Evolutionary conservation across 2,113 vertebrate genomes (phyloP).

Genomic region (Turdus rufiventris): DNA sequence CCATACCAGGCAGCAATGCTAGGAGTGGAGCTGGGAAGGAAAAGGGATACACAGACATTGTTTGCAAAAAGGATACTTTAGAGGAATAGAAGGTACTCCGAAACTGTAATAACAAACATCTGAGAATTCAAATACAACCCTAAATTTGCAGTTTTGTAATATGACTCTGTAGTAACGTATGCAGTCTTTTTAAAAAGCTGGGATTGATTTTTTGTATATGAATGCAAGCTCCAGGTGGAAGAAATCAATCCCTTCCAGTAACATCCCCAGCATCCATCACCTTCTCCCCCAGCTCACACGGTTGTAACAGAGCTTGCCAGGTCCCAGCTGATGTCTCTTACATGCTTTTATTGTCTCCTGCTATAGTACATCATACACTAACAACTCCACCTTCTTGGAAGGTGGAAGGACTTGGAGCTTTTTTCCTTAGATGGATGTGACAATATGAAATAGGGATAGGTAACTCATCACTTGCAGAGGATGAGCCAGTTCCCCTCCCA

Average conservation of each 20-base stretch:
- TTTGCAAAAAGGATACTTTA: not conserved
- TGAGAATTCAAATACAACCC: not conserved
- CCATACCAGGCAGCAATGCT: not conserved
- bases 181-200: not conserved
- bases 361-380: not conserved
- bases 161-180: not conserved
- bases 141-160: not conserved
- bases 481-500: not conserved
- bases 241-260: not conserved
- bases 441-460: not conserved
- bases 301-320: not conserved
- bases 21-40: not conserved
- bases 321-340: not conserved
- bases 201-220: not conserved
- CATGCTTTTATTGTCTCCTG: not conserved
- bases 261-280: not conserved
- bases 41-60: not conserved
- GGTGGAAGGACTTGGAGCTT: not conserved
- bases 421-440: not conserved
- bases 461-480: not conserved
- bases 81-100: fast-evolving
- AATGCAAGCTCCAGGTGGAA: not conserved
- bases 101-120: not conserved
- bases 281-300: not conserved
- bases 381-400: not conserved